Percentiles rank a stretch among this genome's conserved stretches.
Evolutionary conservation across 1,140 invertebrate species (phyloP).

Genomic region (Scaptomyza hsui): DNA sequence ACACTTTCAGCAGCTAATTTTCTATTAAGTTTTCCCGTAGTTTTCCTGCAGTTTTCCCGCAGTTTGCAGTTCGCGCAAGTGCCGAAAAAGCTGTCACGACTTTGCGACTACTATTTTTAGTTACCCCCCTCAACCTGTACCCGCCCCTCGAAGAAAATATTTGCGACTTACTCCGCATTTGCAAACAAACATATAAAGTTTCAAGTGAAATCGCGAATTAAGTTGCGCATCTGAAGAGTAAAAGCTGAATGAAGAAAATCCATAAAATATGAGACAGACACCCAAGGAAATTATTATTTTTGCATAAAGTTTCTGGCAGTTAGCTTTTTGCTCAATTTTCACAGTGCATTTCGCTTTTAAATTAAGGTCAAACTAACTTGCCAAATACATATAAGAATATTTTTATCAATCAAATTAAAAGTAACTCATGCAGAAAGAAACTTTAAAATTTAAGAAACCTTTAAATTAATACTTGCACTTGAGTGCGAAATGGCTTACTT

Average conservation of each 20-base stretch:
- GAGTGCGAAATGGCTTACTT: not conserved
- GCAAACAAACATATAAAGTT: slow-evolving; percentile 44
- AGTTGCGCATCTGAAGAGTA: slow-evolving; percentile 8
- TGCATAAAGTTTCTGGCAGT: slow-evolving; percentile 6
- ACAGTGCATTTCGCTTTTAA: slow-evolving; percentile 2
- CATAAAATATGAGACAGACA: slow-evolving; percentile 18
- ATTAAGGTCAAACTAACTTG: slow-evolving; percentile 16
- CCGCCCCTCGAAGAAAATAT: slow-evolving; percentile 38
- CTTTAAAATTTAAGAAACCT: not conserved
- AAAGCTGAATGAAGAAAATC: slow-evolving; percentile 18
- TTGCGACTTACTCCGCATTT: slow-evolving; percentile 20
- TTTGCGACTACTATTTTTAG: slow-evolving; percentile 51
- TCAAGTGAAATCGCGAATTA: slow-evolving; percentile 28
- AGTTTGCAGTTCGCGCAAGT: slow-evolving; percentile 36
- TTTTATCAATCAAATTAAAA: slow-evolving; percentile 4
- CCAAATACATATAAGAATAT: not conserved
- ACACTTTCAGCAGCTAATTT: slow-evolving; percentile 59
- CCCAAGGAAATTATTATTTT: slow-evolving; percentile 18
- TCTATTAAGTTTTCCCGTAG: slow-evolving; percentile 41
- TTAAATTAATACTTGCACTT: not conserved
- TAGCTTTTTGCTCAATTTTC: slow-evolving; percentile 5
- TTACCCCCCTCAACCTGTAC: too few species aligned
- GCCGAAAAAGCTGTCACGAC: slow-evolving; percentile 51
- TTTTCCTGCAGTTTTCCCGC: slow-evolving; percentile 7
- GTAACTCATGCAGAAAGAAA: not conserved